Evolutionary conservation across 2,797 vertebrate species (phyloP), one percentile per base, ranked within the genome.

Genomic region (Cetoscarus ocellatus): DNA sequence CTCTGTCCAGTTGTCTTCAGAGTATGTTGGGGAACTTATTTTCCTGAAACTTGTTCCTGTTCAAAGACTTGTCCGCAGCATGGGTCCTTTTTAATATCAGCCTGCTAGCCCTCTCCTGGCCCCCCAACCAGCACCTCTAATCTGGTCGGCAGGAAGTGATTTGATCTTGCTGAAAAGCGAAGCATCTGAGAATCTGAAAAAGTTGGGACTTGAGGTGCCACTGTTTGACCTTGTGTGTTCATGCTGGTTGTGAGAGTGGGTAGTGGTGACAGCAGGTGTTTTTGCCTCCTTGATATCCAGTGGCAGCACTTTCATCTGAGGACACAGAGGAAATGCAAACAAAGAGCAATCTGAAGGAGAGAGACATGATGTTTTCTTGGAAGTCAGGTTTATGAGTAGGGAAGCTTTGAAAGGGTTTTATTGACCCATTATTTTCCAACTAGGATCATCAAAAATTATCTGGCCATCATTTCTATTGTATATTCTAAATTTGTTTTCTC

Each of bases 151-250:
- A 91, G 77, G 80, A 91, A 79, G 65, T 67, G 74, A 93, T 90
- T 90, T 89, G 86, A 93, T 91, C 82, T 82, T 2, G n/a, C 63
- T 69, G 79, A 90, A 87, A 83, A 79, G 79, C 75, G 12, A 70
- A 79, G 77, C 72, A 84, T 89, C 81, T 78, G 57, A 88, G 82
- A 85, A 90, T 80, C 67, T 57, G 85, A 82, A 63, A 79, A 63
- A 74, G 72, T 70, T 75, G 81, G 27, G 65, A 84, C 49, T 51
- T 77, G 74, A 82, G 86, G 77, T 62, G 56, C 64, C 34, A 48
- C 64, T 68, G 67, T 88, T 77, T 90, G 86, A 91, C 84, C 84
- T 73, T 79, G 78, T 75, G 67, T 67, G 27, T 71, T 87, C 80
- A 64, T 70, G 78, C 79, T 79, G 75, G 52, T 81, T 78, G 56